Conservation (phyloP, 1,140 invertebrate genomes). For the Lordiphosa collinella region DNA sequence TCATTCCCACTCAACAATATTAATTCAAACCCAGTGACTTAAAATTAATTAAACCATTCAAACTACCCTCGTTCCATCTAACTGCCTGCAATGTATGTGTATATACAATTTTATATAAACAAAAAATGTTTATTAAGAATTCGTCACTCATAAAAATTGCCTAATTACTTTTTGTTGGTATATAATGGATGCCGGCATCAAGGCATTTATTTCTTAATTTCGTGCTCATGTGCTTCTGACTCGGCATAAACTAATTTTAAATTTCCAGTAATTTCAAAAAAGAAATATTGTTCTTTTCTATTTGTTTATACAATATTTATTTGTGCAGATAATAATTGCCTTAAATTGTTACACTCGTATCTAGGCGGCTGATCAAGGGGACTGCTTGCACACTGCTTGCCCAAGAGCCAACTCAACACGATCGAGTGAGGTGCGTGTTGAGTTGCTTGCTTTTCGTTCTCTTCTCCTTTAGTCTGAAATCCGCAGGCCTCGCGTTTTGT, state of each 20-base stretch:
- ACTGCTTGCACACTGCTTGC: constrained; percentile 1
- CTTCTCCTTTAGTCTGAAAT: constrained; percentile 35
- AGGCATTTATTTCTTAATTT: background rate
- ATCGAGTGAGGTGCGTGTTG: background rate
- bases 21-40: no score
- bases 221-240: no score
- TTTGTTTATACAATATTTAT: constrained; percentile 41
- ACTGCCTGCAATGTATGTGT: no score
- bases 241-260: constrained; percentile 18
- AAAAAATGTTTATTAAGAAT: no score
- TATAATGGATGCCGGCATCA: no score
- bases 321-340: constrained; percentile 38
- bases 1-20: no score
- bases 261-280: constrained; percentile 16
- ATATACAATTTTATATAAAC: no score
- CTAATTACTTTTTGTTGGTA: no score
- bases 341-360: constrained; percentile 20
- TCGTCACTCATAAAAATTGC: no score
- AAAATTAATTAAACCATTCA: no score
- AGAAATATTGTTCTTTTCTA: background rate
- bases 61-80: no score
- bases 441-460: no score
- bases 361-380: constrained; percentile 4
- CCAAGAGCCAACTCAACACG: constrained; percentile 2
- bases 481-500: constrained; percentile 37